Percentiles rank a stretch among this genome's conserved stretches.
phyloP scores from a whole-genome alignment of 2,113 vertebrate species.

The Rhinopomastus cyanomelas region DNA sequence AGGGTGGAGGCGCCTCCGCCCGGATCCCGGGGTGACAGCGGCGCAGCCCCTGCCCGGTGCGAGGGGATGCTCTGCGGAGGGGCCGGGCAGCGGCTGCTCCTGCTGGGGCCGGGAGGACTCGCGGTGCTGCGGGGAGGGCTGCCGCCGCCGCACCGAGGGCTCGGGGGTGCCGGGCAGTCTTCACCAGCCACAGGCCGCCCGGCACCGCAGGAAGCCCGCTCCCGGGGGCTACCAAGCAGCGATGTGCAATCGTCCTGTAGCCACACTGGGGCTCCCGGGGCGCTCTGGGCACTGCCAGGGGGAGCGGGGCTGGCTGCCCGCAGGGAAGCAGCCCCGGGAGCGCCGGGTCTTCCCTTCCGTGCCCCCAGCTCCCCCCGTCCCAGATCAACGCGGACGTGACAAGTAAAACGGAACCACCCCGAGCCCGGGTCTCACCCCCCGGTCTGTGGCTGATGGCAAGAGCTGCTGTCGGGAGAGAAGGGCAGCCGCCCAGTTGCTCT shows the following conservation, averaged over 20 bases:
- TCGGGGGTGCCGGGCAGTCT: too few relatives aligned
- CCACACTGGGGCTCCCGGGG: not conserved
- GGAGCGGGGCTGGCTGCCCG: not conserved
- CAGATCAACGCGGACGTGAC: not conserved
- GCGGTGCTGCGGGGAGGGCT: too few relatives aligned
- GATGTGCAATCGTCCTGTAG: conserved; percentile 5
- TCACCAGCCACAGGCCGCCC: too few relatives aligned
- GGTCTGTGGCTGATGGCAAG: not conserved
- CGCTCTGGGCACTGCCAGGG: not conserved
- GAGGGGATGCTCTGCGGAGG: too few relatives aligned
- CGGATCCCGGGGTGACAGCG: too few relatives aligned
- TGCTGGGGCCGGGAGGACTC: too few relatives aligned
- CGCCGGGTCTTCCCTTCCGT: not conserved
- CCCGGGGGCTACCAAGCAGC: not conserved
- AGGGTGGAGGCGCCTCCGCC: not conserved
- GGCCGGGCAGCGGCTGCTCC: too few relatives aligned
- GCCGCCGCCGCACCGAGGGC: too few relatives aligned
- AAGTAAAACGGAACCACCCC: conserved; percentile 21
- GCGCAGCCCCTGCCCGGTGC: too few relatives aligned
- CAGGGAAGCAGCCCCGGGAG: not conserved
- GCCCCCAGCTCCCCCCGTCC: not conserved
- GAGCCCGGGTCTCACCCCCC: not conserved
- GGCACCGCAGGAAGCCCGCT: too few relatives aligned
- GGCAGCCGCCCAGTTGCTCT: not conserved
- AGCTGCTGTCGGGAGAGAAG: not conserved